phyloP scores from a whole-genome alignment of 2,113 vertebrate genomes.

The Albula glossodonta region DNA sequence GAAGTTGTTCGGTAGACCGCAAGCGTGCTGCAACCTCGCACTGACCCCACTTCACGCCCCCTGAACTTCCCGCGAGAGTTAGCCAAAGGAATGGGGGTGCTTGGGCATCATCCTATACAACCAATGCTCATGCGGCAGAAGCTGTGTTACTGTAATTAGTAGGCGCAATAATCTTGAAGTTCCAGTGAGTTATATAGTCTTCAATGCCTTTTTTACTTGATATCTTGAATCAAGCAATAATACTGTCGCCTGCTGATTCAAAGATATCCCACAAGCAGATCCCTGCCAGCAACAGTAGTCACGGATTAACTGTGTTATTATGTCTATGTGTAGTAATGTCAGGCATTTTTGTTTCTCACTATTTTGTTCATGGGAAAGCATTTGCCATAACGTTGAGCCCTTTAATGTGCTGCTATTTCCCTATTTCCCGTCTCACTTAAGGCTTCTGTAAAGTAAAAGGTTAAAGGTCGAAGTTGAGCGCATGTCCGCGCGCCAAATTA shows the following conservation, averaged over 20 bases:
- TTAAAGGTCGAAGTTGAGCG: conserved; percentile 6
- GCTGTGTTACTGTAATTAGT: too few relatives aligned
- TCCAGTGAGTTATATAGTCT: too few relatives aligned
- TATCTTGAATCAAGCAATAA: neutral
- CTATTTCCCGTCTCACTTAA: neutral
- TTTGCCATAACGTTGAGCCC: neutral
- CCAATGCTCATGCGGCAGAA: too few relatives aligned
- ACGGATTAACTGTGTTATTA: too few relatives aligned
- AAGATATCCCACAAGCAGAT: neutral
- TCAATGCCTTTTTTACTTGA: too few relatives aligned
- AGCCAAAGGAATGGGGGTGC: neutral
- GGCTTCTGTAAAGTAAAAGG: conserved; percentile 5
- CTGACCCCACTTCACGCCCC: conserved; percentile 2
- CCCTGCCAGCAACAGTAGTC: neutral
- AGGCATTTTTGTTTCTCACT: too few relatives aligned
- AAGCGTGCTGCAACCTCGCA: neutral
- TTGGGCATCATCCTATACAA: neutral
- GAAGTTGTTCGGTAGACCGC: neutral
- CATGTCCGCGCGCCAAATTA: neutral
- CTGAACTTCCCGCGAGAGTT: conserved; percentile 15
- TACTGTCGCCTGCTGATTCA: neutral
- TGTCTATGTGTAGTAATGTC: too few relatives aligned
- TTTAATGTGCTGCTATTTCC: too few relatives aligned
- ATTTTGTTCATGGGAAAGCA: too few relatives aligned
- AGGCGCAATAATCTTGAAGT: too few relatives aligned